Conservation (phyloP, 2,797 vertebrate species). For the Mastacembelus armatus region DNA sequence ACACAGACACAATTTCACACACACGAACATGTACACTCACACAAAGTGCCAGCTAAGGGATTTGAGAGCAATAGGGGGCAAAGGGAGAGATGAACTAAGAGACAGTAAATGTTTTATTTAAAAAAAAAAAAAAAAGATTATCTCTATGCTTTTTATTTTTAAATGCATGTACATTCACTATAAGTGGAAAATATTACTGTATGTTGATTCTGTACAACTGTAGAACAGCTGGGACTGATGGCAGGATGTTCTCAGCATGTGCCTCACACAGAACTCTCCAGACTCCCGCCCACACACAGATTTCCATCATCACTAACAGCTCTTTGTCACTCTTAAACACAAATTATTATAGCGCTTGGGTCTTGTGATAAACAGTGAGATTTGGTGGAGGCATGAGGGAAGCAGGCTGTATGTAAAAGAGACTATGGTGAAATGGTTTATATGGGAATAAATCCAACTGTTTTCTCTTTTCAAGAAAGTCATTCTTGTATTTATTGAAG, state of each 20-base stretch:
- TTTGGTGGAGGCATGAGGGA: not conserved
- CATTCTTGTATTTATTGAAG: too few relatives aligned
- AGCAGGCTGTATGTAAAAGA: not conserved
- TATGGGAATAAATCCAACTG: too few relatives aligned
- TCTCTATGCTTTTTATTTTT: not conserved
- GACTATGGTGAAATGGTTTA: too few relatives aligned
- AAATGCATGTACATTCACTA: not conserved
- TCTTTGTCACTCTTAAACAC: not conserved
- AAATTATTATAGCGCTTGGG: not conserved
- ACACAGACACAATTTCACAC: slow-evolving; percentile 74
- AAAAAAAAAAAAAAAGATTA: too few relatives aligned
- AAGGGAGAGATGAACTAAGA: slow-evolving; percentile 35
- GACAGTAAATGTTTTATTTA: slow-evolving; percentile 7
- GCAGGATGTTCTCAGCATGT: slow-evolving; percentile 73
- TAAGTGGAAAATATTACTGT: not conserved
- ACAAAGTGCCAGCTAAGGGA: slow-evolving; percentile 80
- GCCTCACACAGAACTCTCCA: slow-evolving; percentile 69
- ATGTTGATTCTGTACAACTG: slow-evolving; percentile 18
- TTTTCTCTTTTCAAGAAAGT: too few relatives aligned
- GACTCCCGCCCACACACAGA: slow-evolving; percentile 33
- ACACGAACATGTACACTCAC: slow-evolving; percentile 41
- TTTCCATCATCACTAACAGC: not conserved
- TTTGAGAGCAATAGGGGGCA: slow-evolving; percentile 56
- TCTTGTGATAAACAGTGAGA: not conserved
- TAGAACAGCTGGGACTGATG: slow-evolving; percentile 77